A percentile compares a stretch with the other conserved stretches of the same genome.
Conservation (phyloP, 2,113 vertebrate genomes). For the Laticauda laticaudata region DNA sequence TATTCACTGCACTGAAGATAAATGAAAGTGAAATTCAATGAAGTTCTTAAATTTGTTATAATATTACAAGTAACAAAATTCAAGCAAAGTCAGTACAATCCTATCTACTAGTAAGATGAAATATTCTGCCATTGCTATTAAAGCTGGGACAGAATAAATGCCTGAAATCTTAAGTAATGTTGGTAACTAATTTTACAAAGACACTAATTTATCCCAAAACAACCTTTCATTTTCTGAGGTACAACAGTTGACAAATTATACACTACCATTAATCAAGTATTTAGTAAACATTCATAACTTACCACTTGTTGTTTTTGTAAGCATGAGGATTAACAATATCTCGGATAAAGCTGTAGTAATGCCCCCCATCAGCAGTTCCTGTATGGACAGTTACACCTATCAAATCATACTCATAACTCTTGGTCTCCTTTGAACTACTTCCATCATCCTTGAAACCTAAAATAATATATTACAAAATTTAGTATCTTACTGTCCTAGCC, state of each 20-base stretch:
- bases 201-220: neutral
- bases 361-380: constrained; percentile 94
- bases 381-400: constrained; percentile 98
- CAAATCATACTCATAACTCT: constrained; percentile 97
- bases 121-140: neutral
- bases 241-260: neutral
- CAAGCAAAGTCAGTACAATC: neutral
- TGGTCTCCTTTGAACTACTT: constrained; percentile 78
- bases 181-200: neutral
- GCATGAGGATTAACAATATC: constrained; percentile 98
- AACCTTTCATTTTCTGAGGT: neutral
- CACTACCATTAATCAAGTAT: neutral
- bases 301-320: constrained; percentile 98
- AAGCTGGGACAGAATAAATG: neutral
- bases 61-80: neutral
- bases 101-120: neutral
- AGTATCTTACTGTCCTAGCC: neutral
- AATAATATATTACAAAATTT: constrained; percentile 47
- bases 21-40: neutral
- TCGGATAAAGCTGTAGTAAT: constrained; percentile 98
- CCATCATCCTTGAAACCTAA: constrained; percentile 89
- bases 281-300: constrained; percentile 56
- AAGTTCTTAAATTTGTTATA: neutral
- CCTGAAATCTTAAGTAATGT: neutral
- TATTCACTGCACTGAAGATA: neutral